Base-by-base conservation (phyloP, 1,140 invertebrate genomes). In the Drosophila pectinifera region DNA sequence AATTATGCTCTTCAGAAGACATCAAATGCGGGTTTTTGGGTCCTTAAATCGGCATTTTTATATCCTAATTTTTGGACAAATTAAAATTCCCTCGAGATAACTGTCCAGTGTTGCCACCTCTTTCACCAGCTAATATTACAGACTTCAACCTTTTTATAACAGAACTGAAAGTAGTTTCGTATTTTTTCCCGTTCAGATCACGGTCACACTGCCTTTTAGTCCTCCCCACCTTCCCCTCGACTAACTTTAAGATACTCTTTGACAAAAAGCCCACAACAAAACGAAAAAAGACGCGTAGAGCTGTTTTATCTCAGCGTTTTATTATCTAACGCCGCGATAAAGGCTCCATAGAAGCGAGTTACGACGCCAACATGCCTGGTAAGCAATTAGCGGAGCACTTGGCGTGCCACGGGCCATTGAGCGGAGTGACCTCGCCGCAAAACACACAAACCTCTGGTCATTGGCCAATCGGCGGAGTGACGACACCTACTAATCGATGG, bases 301-400 rank as follows among this genome's bases (percentile, higher is more conserved):
- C 57, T 64, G 64, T 81, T 80, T 81, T 84, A 83, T 82, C 74
- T 55, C 63, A 41, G 28, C 51, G 65, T 65, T 73, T 74, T 74
- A 74, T 80, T 86, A 86, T 81, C 81, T 78, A 78, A 81, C 72
- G 73, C 56, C 22, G 73, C 82, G 82, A 85, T 85, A 88, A 83
- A 76, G 24, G 39, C 49, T 26, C 39, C 56, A 22, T 36, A 67
- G 53, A 51, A 58, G 57, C 48, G 48, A 67, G 55, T 39, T 67
- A 53, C 58, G 42, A 76, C 61, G 46, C 56, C 57, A 58, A 41
- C 63, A 88, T 88, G 83, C 62, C 83, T 62, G 83, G 83, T 88
- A 74, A 89, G 83, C 80, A 34, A 53, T 65, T 36, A 38, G 24
- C 36, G 45, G 46, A 43, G 38, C 34, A 48, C 64, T 28, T 70